Evolutionary conservation across 1,140 invertebrate genomes (phyloP).

Genomic region (Aphelenchoides avenae): DNA sequence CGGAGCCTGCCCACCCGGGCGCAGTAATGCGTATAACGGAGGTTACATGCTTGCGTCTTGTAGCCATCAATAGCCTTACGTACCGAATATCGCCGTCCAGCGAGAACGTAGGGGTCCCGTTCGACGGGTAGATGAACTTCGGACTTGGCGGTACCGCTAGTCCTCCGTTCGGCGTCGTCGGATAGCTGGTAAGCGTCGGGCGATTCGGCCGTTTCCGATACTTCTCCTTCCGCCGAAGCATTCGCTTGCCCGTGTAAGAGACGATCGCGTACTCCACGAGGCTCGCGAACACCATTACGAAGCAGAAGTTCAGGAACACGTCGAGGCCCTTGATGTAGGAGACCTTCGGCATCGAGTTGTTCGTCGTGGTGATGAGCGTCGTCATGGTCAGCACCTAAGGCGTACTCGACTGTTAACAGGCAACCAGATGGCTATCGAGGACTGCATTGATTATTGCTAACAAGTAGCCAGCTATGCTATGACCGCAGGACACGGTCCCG

Average conservation of each 20-base stretch:
- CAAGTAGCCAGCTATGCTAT: too few species aligned
- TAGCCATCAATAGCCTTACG: too few species aligned
- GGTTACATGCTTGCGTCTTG: too few species aligned
- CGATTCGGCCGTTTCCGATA: too few species aligned
- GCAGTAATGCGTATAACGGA: too few species aligned
- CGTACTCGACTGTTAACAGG: too few species aligned
- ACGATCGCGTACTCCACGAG: slow-evolving; percentile 59
- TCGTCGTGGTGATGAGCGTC: slow-evolving; percentile 56
- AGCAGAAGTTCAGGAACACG: slow-evolving; percentile 53
- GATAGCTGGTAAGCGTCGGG: slow-evolving; percentile 33
- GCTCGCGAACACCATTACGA: slow-evolving; percentile 59
- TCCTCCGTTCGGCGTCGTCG: slow-evolving; percentile 22
- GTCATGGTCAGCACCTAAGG: slow-evolving; percentile 55
- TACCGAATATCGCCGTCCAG: too few species aligned
- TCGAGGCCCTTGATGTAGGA: slow-evolving; percentile 56
- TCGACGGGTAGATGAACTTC: slow-evolving; percentile 17
- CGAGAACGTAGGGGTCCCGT: slow-evolving; percentile 18
- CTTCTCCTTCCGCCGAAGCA: slow-evolving; percentile 37
- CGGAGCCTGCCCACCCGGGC: too few species aligned
- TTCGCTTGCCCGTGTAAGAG: slow-evolving; percentile 43
- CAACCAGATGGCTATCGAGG: too few species aligned
- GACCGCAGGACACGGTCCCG: too few species aligned
- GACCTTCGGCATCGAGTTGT: slow-evolving; percentile 56
- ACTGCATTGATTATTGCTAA: too few species aligned
- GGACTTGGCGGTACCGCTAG: slow-evolving; percentile 21